Percentiles rank a stretch among this genome's conserved stretches.
These are phyloP conservation scores for Diadophis punctatus DNA, from an alignment of 2,113 vertebrate genomes.

Conservation along the genomic window DNA sequence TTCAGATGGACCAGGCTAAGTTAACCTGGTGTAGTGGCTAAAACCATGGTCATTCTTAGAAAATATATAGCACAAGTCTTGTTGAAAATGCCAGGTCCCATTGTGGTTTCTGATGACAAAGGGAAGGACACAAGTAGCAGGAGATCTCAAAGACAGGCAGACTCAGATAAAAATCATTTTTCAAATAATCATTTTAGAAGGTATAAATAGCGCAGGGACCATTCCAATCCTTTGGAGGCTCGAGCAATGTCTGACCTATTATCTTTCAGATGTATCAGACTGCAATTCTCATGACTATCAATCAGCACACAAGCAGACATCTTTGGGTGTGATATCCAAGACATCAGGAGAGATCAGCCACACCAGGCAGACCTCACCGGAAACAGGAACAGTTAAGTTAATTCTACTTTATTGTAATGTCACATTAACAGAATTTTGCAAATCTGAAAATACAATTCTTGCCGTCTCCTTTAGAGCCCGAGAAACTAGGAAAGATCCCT, in stretches of 20 bases:
- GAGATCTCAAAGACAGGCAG: neutral
- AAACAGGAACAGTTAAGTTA: neutral
- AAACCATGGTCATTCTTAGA: neutral
- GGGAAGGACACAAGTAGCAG: neutral
- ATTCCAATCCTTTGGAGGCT: neutral
- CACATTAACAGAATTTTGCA: neutral
- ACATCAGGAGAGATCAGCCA: neutral
- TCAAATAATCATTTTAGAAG: neutral
- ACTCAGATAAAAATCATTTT: neutral
- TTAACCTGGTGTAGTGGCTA: neutral
- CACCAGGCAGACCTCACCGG: neutral
- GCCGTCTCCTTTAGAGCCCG: neutral
- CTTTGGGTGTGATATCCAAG: neutral
- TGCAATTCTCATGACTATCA: neutral
- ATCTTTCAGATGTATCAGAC: neutral
- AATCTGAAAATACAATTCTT: neutral
- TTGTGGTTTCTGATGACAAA: neutral
- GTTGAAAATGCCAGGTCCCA: neutral
- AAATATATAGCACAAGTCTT: neutral
- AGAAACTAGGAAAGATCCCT: neutral
- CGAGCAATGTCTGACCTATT: neutral
- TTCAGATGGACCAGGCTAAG: neutral
- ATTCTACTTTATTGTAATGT: neutral
- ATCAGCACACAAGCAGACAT: neutral
- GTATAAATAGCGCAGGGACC: neutral